phyloP scores from a whole-genome alignment of 2,113 vertebrate genomes.

The Perca flavescens region DNA sequence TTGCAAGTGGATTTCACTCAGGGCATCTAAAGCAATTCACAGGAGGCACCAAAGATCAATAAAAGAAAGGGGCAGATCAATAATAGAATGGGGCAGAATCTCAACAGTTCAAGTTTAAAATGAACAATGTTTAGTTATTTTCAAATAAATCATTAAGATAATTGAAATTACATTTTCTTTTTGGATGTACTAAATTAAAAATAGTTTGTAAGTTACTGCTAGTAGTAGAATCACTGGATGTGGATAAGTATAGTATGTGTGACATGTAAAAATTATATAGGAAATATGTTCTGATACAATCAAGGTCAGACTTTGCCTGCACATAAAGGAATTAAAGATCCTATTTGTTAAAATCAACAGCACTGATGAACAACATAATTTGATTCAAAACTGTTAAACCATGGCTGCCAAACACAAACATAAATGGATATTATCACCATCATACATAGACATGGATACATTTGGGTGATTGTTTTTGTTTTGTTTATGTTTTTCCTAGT shows the following conservation, averaged over 20 bases:
- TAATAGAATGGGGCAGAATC: not conserved
- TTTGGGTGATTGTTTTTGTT: not conserved
- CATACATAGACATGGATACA: not conserved
- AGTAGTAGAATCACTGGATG: not conserved
- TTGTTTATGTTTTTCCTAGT: not conserved
- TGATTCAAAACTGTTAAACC: not conserved
- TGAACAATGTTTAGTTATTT: not conserved
- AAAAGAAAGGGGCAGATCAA: constrained; percentile 2
- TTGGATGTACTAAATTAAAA: constrained; percentile 23
- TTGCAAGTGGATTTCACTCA: not conserved
- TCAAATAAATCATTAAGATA: not conserved
- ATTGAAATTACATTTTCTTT: constrained; percentile 1
- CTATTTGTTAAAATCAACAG: not conserved
- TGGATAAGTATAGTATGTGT: not conserved
- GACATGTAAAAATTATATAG: not conserved
- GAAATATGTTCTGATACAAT: not conserved
- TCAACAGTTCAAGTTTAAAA: not conserved
- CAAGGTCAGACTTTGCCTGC: not conserved
- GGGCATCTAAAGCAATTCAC: not conserved
- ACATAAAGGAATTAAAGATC: not conserved
- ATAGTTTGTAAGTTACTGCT: not conserved
- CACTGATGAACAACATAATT: not conserved
- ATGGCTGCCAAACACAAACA: not conserved
- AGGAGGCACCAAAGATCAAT: constrained; percentile 20
- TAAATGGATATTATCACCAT: not conserved